Conservation (phyloP, 2,797 vertebrate genomes). For the Huso huso region DNA sequence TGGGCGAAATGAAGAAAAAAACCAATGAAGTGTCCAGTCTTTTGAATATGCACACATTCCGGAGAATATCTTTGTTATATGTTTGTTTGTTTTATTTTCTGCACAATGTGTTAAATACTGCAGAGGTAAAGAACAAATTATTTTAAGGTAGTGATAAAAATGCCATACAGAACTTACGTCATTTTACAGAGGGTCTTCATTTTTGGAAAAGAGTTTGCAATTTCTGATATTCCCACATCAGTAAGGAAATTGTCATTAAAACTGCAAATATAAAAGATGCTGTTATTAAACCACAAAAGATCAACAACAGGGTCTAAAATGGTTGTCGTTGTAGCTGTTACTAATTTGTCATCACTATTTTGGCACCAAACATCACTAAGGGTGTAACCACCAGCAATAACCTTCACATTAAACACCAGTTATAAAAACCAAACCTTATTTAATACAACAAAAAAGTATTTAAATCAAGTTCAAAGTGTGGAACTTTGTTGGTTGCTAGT, state of each 20-base stretch:
- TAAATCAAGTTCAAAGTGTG: neutral
- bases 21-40: neutral
- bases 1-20: slow-evolving; percentile 32
- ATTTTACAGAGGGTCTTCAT: slow-evolving; percentile 55
- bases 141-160: neutral
- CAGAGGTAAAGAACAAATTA: neutral
- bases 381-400: no score
- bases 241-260: slow-evolving; percentile 71
- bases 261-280: slow-evolving; percentile 40
- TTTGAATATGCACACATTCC: no score
- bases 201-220: slow-evolving; percentile 47
- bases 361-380: no score
- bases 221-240: slow-evolving; percentile 46
- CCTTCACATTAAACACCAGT: no score
- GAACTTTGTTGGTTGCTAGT: no score
- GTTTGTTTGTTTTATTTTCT: neutral
- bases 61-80: neutral
- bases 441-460: neutral
- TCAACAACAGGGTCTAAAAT: no score
- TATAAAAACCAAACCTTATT: no score
- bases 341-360: no score
- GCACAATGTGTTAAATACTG: neutral
- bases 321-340: no score
- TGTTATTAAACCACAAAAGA: neutral
- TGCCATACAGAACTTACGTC: slow-evolving; percentile 54